phyloP scores from a whole-genome alignment of 2,888 invertebrate species.

The Melikaiella ostensackeni region DNA sequence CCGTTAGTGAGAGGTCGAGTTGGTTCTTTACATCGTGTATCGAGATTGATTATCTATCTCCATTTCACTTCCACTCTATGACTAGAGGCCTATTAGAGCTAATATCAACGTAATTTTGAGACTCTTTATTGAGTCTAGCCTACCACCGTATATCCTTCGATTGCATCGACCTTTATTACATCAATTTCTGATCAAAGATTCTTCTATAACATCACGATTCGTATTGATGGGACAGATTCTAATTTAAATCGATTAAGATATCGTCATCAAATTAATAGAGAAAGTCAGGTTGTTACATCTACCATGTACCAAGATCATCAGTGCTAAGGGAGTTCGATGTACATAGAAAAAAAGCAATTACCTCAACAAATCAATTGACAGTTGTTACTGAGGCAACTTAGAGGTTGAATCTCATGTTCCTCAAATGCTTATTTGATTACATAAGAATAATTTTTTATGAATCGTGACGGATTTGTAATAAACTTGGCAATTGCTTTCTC shows the following conservation, averaged over 20 bases:
- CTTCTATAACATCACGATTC: background rate
- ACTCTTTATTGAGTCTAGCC: constrained; percentile 13
- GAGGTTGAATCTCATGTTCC: no score
- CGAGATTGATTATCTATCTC: constrained; percentile 8
- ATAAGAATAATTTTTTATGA: background rate
- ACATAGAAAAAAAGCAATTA: background rate
- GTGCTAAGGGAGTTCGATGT: background rate
- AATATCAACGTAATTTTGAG: constrained; percentile 45
- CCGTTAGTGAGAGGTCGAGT: constrained; percentile 46
- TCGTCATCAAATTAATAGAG: background rate
- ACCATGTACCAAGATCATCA: background rate
- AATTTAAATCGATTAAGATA: constrained; percentile 2
- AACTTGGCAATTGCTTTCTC: background rate
- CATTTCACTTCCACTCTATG: constrained; percentile 48
- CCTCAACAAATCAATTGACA: background rate
- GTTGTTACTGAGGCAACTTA: background rate
- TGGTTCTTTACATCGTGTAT: background rate
- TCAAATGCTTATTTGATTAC: background rate
- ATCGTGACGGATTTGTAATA: background rate
- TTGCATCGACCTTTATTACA: background rate
- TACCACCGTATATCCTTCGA: background rate
- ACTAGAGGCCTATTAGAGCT: constrained; percentile 39
- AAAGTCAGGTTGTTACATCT: background rate
- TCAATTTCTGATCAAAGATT: constrained; percentile 18
- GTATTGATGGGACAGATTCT: background rate